Conservation (phyloP, 2,797 vertebrate genomes). For the Spondyliosoma cantharus region DNA sequence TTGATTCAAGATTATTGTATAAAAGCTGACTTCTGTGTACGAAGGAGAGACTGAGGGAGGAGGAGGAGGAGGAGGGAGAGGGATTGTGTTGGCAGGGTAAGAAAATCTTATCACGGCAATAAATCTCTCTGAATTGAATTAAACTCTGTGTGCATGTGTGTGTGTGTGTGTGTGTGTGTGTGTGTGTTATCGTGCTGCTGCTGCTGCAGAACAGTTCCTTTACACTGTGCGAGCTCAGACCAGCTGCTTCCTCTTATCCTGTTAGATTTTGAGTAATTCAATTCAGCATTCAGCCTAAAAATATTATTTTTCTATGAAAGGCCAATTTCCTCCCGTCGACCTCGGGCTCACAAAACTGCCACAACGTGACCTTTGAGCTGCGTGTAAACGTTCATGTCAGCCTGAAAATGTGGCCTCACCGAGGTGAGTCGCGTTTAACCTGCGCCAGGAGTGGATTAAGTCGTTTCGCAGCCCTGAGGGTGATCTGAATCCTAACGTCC, state of each 20-base stretch:
- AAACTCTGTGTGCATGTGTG: slow-evolving; percentile 18
- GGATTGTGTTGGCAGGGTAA: slow-evolving; percentile 24
- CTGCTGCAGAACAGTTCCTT: slow-evolving; percentile 16
- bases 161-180: slow-evolving; percentile 19
- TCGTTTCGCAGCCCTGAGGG: neutral
- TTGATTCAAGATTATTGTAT: slow-evolving; percentile 1
- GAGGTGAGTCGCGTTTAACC: neutral
- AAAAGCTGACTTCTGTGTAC: neutral
- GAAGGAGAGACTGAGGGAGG: neutral
- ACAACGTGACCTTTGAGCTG: neutral
- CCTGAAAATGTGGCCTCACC: neutral
- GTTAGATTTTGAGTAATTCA: slow-evolving; percentile 36
- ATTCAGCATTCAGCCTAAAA: slow-evolving; percentile 27
- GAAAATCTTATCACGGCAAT: slow-evolving; percentile 41
- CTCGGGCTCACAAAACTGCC: neutral
- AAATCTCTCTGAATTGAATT: slow-evolving; percentile 52
- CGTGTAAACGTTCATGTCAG: neutral
- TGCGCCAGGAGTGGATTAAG: neutral
- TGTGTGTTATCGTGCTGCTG: slow-evolving; percentile 45
- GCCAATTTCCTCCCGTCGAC: slow-evolving; percentile 22
- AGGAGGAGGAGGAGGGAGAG: too few species aligned
- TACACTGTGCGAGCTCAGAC: slow-evolving; percentile 12
- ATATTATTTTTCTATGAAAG: slow-evolving; percentile 24
- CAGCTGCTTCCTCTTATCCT: slow-evolving; percentile 53
- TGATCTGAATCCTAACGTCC: neutral